phyloP scores from a whole-genome alignment of 2,113 vertebrate species.

The Solea solea region DNA sequence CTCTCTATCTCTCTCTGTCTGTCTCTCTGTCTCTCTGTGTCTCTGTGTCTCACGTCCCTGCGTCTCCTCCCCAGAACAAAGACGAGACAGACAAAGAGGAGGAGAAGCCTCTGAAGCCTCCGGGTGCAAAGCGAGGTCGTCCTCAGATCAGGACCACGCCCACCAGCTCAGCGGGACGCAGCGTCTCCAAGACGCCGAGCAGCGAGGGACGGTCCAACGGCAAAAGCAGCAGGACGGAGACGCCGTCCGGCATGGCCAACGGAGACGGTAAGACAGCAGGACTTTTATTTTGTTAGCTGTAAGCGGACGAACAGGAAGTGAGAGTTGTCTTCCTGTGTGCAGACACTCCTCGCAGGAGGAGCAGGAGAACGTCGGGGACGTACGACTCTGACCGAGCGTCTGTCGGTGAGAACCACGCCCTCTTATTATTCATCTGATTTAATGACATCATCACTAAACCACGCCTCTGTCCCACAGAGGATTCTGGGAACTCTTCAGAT shows the following conservation, averaged over 20 bases:
- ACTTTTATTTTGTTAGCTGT: too few species aligned
- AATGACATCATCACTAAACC: neutral
- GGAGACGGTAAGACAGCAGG: conserved; percentile 78
- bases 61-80: conserved; percentile 84
- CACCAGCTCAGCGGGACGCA: conserved; percentile 78
- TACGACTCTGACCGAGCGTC: conserved; percentile 86
- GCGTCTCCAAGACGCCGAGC: conserved; percentile 84
- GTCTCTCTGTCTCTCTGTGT: too few species aligned
- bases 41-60: too few species aligned
- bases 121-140: conserved; percentile 86
- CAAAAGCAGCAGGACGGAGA: conserved; percentile 70
- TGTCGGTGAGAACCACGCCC: conserved; percentile 72
- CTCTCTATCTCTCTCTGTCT: too few species aligned
- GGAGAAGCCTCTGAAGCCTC: conserved; percentile 74
- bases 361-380: conserved; percentile 83
- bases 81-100: conserved; percentile 86
- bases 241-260: conserved; percentile 75
- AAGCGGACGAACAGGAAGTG: too few species aligned
- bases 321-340: conserved; percentile 28
- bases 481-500: conserved; percentile 84
- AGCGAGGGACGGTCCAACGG: conserved; percentile 85
- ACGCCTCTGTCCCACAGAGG: conserved; percentile 53
- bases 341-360: conserved; percentile 82
- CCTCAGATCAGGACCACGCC: conserved; percentile 90
- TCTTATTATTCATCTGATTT: neutral